Evolutionary conservation across 2,113 vertebrate genomes (phyloP), one percentile per base, ranked within the genome.

Genomic region (Onychostoma macrolepis): DNA sequence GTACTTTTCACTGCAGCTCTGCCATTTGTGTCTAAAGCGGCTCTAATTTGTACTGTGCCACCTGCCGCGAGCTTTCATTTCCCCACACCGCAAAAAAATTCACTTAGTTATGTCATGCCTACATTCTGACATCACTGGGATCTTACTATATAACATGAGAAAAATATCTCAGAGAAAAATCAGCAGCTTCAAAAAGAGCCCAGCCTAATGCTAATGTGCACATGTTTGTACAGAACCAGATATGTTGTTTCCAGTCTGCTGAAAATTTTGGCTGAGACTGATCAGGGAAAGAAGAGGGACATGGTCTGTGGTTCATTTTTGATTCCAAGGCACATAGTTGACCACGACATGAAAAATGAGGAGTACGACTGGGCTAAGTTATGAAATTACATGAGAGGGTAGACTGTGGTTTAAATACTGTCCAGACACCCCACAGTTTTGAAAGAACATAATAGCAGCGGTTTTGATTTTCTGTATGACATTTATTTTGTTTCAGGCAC

Each of bases 291-390:
- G 24, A 61, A 85, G 58, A 89, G 83, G 17, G 48, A 36, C 86
- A 87, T 90, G 92, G 91, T 90, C 91, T 93, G 91, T 88, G 92
- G 93, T 93, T 92, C 48, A 85, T 89, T 85, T 93, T 91, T 92
- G 91, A 93, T 61, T 91, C 90, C 88, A 92, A 93, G 92, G 90
- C 94, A 89, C 86, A 87, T 85, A 80, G 81, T 88, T 88, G 63
- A 90, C 91, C 88, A 58, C 69, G 65, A 12, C 65, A 75, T 50
- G 77, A 86, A 91, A 87, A 83, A 88, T 76, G 30, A 76, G 71
- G 45, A 36, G 85, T n/a, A 84, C 43, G 53, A 89, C 41, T 84
- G 71, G 41, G 17, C n/a, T 15, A 67, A 87, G 50, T 85, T 87
- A 81, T 89, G 88, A 89, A 92, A 83, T 89, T 69, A 92, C 88